Percentiles rank a stretch among this genome's conserved stretches.
phyloP scores from a whole-genome alignment of 1,140 invertebrate genomes.

The Bombus difficillimus region DNA sequence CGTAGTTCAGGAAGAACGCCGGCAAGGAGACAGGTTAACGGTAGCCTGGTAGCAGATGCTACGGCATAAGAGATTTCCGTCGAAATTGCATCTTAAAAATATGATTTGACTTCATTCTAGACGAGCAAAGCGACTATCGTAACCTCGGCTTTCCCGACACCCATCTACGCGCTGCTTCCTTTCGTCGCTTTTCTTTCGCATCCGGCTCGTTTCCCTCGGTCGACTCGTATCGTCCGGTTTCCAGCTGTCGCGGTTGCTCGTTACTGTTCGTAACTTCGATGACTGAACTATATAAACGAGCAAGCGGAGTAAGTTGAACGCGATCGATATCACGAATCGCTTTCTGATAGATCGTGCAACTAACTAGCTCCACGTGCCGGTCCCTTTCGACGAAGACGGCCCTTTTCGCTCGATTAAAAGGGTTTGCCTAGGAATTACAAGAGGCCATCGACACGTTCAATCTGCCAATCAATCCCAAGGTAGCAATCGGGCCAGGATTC shows the following conservation, averaged over 20 bases:
- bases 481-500: conserved; percentile 53
- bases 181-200: neutral
- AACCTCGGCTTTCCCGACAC: neutral
- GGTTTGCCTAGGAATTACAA: conserved; percentile 56
- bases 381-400: neutral
- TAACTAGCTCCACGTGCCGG: neutral
- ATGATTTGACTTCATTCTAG: conserved; percentile 76
- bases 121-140: conserved; percentile 23
- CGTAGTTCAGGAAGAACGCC: conserved; percentile 53
- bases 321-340: neutral
- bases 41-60: conserved; percentile 69
- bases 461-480: conserved; percentile 61
- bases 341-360: neutral
- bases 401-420: conserved; percentile 39
- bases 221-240: neutral
- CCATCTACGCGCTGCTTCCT: neutral
- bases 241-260: neutral
- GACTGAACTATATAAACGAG: too few species aligned
- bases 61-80: conserved; percentile 74
- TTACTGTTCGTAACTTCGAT: neutral
- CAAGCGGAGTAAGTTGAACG: neutral
- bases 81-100: conserved; percentile 81
- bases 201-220: neutral
- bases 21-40: conserved; percentile 52
- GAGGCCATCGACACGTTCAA: conserved; percentile 51